Conservation (phyloP, 2,888 invertebrate species). For the Hanleya hanleyi region DNA sequence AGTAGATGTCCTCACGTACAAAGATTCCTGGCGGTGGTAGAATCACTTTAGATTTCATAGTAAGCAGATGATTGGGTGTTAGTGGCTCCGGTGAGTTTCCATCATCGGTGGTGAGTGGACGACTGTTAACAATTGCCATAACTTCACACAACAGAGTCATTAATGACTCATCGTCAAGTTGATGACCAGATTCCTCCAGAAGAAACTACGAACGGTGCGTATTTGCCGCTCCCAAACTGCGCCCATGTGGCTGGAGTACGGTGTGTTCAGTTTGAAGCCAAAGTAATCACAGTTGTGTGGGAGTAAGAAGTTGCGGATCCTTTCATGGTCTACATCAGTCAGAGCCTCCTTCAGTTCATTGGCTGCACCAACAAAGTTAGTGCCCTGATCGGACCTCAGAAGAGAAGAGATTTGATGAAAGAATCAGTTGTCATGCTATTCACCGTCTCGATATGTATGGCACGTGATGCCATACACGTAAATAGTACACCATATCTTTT, state of each 20-base stretch:
- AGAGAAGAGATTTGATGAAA: constrained; percentile 40
- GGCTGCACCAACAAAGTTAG: constrained; percentile 40
- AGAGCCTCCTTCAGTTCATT: constrained; percentile 27
- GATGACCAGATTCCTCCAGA: constrained; percentile 12
- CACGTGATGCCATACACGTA: constrained; percentile 58
- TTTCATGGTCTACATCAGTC: constrained; percentile 18
- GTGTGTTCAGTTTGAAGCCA: constrained; percentile 43
- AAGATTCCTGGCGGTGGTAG: constrained; percentile 40
- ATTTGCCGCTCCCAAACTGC: constrained; percentile 54
- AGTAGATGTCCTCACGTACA: constrained; percentile 23
- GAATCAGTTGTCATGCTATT: constrained; percentile 39
- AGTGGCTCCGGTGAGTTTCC: constrained; percentile 8
- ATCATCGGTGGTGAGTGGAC: constrained; percentile 32
- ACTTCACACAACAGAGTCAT: constrained; percentile 39
- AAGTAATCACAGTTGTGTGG: constrained; percentile 25
- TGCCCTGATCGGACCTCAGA: constrained; percentile 37
- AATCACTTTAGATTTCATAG: constrained; percentile 29
- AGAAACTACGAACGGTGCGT: constrained; percentile 32
- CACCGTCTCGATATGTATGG: constrained; percentile 55
- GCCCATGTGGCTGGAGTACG: constrained; percentile 47
- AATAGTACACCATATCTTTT: constrained; percentile 65
- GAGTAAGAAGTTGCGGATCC: constrained; percentile 20
- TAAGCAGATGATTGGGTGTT: constrained; percentile 19
- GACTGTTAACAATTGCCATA: constrained; percentile 34
- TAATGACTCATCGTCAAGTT: constrained; percentile 32